These are phyloP conservation scores for Euborellia annulipes DNA, from an alignment of 1,140 invertebrate species.

Conservation along the genomic window DNA sequence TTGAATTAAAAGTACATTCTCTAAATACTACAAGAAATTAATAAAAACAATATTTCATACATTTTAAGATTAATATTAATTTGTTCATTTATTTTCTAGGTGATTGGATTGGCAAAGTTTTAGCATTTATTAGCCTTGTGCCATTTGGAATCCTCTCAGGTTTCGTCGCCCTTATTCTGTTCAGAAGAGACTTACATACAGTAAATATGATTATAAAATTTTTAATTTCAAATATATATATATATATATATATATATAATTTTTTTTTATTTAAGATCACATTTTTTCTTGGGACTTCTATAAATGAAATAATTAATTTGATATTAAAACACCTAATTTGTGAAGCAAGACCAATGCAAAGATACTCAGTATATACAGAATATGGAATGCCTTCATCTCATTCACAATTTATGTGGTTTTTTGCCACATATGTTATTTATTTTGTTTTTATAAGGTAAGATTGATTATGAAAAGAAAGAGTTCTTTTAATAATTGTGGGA, in stretches of 20 bases:
- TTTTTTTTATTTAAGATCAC: slow-evolving; percentile 47
- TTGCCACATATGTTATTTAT: slow-evolving; percentile 67
- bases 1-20: too few species aligned
- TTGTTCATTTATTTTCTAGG: slow-evolving; percentile 37
- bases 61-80: too few species aligned
- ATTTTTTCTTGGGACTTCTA: slow-evolving; percentile 61
- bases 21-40: too few species aligned
- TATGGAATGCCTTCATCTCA: slow-evolving; percentile 92
- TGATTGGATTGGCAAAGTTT: slow-evolving; percentile 57
- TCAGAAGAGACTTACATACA: slow-evolving; percentile 80
- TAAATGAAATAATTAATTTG: slow-evolving; percentile 69
- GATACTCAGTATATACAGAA: slow-evolving; percentile 56
- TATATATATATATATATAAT: slow-evolving; percentile 11
- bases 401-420: slow-evolving; percentile 87
- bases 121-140: slow-evolving; percentile 64
- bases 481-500: too few species aligned
- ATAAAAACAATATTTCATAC: too few species aligned
- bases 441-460: slow-evolving; percentile 82
- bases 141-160: slow-evolving; percentile 69
- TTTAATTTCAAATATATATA: slow-evolving; percentile 11
- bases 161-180: slow-evolving; percentile 70
- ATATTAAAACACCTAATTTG: slow-evolving; percentile 67
- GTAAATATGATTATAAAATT: slow-evolving; percentile 37
- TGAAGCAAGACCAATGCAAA: slow-evolving; percentile 55
- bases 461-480: too few species aligned